A percentile compares a stretch with the other conserved stretches of the same genome.
Conservation (phyloP, 2,113 vertebrate genomes). For the Pterocles burchelli region DNA sequence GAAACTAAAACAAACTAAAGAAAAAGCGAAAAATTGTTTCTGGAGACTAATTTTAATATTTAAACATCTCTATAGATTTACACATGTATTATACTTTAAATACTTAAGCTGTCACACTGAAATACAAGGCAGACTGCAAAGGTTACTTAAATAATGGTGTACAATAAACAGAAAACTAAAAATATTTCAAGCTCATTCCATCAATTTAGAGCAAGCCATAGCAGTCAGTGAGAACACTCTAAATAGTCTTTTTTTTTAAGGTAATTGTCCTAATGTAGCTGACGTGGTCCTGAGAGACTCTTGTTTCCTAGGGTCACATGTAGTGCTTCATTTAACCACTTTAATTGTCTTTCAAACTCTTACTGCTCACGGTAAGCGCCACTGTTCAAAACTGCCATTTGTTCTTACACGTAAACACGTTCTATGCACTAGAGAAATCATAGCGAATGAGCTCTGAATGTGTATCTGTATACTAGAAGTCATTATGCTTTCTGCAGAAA, state of each 20-base stretch:
- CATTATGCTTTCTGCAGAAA: slow-evolving; percentile 18
- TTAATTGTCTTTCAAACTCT: background rate
- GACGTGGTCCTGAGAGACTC: background rate
- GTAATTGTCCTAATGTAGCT: background rate
- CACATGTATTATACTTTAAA: background rate
- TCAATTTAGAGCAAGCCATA: background rate
- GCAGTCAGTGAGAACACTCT: background rate
- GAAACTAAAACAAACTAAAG: background rate
- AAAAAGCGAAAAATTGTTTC: background rate
- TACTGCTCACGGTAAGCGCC: background rate
- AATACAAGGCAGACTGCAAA: background rate
- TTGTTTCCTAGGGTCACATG: background rate
- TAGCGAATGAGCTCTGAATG: background rate
- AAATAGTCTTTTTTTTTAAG: background rate
- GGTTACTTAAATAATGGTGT: background rate
- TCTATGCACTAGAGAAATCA: background rate
- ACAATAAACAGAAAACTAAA: background rate
- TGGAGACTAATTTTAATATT: background rate
- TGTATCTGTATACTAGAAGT: background rate
- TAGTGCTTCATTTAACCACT: background rate
- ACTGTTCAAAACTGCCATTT: background rate
- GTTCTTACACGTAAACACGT: background rate
- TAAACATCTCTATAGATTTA: background rate
- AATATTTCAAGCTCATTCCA: background rate
- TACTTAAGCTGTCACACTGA: background rate